phyloP scores from a whole-genome alignment of 1,140 invertebrate genomes.

The Drosophila aff. region DNA sequence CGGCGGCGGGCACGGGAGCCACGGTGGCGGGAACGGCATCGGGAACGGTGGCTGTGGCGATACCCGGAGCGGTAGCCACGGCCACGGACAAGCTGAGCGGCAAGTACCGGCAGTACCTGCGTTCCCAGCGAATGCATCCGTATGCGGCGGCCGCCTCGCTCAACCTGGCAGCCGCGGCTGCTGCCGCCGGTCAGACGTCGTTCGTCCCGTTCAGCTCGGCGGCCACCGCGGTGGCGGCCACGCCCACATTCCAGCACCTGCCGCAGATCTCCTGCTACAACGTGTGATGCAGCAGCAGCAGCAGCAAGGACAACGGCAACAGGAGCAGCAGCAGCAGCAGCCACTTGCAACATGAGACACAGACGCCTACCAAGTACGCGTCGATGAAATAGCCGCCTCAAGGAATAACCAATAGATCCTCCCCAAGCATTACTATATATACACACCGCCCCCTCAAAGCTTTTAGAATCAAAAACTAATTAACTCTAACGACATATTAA shows the following conservation, averaged over 20 bases:
- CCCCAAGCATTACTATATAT: slow-evolving; percentile 52
- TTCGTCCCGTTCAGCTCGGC: slow-evolving; percentile 85
- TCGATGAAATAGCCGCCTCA: slow-evolving; percentile 64
- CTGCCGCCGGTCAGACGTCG: slow-evolving; percentile 75
- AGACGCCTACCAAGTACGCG: slow-evolving; percentile 79
- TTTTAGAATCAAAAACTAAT: slow-evolving; percentile 60
- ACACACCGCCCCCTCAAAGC: slow-evolving; percentile 42
- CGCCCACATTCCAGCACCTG: slow-evolving; percentile 85
- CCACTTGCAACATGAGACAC: slow-evolving; percentile 58
- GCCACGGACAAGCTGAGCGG: slow-evolving; percentile 86
- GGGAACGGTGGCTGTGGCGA: slow-evolving; percentile 22
- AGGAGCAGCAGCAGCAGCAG: slow-evolving; percentile 38
- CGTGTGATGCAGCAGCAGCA: slow-evolving; percentile 85
- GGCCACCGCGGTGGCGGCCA: slow-evolving; percentile 64
- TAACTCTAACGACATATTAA: slow-evolving; percentile 47
- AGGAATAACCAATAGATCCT: slow-evolving; percentile 48
- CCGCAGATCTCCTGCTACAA: slow-evolving; percentile 87
- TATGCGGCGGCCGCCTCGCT: slow-evolving; percentile 85
- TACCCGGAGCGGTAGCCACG: slow-evolving; percentile 33
- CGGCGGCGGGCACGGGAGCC: slow-evolving; percentile 22
- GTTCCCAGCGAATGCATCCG: slow-evolving; percentile 86
- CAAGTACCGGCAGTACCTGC: slow-evolving; percentile 86
- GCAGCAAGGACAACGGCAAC: slow-evolving; percentile 25
- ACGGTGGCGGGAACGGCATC: slow-evolving; percentile 22
- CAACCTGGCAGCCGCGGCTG: slow-evolving; percentile 63